Evolutionary conservation across 2,888 invertebrate genomes (phyloP).

Genomic region (Archips crataeganus): DNA sequence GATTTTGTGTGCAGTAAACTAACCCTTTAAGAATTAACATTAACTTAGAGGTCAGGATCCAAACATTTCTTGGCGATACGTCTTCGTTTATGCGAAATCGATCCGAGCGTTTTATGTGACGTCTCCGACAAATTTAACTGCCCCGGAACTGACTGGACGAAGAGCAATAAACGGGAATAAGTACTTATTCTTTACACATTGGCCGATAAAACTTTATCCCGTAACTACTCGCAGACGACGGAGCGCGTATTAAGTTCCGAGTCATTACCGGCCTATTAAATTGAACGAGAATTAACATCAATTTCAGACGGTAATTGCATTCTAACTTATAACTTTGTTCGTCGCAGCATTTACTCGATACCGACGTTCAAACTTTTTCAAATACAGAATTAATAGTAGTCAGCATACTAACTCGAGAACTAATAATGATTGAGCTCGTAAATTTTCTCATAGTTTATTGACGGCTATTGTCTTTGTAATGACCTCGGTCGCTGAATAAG

Average conservation of each 20-base stretch:
- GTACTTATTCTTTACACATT: constrained; percentile 77
- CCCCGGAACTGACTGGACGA: constrained; percentile 78
- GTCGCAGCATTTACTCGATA: constrained; percentile 44
- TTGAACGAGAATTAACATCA: constrained; percentile 50
- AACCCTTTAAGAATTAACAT: constrained; percentile 51
- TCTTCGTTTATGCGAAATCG: constrained; percentile 84
- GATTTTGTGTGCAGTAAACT: background rate
- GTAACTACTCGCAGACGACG: constrained; percentile 59
- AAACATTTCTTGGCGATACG: constrained; percentile 74
- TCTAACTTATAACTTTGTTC: constrained; percentile 50
- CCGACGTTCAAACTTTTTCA: constrained; percentile 39
- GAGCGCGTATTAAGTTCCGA: constrained; percentile 50
- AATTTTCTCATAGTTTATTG: constrained; percentile 45
- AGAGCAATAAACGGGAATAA: constrained; percentile 80
- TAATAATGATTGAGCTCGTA: constrained; percentile 23
- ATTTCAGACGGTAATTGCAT: constrained; percentile 54
- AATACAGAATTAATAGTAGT: constrained; percentile 41
- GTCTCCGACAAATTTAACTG: constrained; percentile 82
- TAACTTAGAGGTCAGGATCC: constrained; percentile 61
- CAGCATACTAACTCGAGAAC: constrained; percentile 11
- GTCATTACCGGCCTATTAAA: constrained; percentile 53
- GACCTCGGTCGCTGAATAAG: constrained; percentile 62
- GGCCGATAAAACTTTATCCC: constrained; percentile 76
- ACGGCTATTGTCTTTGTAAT: constrained; percentile 54
- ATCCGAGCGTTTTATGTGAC: constrained; percentile 82